Evolutionary conservation across 2,113 vertebrate genomes (phyloP), one percentile per base, ranked within the genome.

Genomic region (Bubo blakistoni): DNA sequence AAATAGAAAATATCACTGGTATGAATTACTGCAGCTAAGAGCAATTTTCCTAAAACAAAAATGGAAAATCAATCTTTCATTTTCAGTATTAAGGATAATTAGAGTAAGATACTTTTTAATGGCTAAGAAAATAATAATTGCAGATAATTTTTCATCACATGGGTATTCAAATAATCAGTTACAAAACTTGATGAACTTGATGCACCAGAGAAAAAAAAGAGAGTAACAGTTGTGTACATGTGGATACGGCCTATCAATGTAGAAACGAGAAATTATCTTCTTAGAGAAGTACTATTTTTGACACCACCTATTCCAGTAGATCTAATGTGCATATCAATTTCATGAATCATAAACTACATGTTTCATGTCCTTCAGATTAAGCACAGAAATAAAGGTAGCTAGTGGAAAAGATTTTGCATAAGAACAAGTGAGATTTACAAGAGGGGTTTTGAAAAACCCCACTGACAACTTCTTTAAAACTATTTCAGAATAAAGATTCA

Each of bases 141-240:
- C 36, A 83, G 82, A 86, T 59, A 72, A 83, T 86, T 97, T 86
- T 93, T 97, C 78, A 97, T 95, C 76, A 89, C 55, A 42, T 38
- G 22, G 7, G 24, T 77, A 91, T 96, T 91, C 72, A 89, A 82
- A 52, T 87, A 94, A 94, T n/a, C 74, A 81, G 70, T 91, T 90
- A 71, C 67, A 91, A 62, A 87, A 95, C 47, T 52, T 94, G 86
- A 93, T 86, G 62, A 89, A 95, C 47, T 55, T 94, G 86, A 93
- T 86, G 81, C 95, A 88, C 13, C 66, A 95, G 42, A 81, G 22
- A 3, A 63, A 74, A 69, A 27, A 90, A 81, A 72, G 54, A 3
- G 7, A 84, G 70, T 73, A 91, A 80, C n/a, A 90, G 59, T 74
- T 77, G 38, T 25, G 49, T 71, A 89, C 40, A 87, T 76, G 55